Evolutionary conservation across 2,113 vertebrate genomes (phyloP), one percentile per base, ranked within the genome.

Genomic region (Numida meleagris): DNA sequence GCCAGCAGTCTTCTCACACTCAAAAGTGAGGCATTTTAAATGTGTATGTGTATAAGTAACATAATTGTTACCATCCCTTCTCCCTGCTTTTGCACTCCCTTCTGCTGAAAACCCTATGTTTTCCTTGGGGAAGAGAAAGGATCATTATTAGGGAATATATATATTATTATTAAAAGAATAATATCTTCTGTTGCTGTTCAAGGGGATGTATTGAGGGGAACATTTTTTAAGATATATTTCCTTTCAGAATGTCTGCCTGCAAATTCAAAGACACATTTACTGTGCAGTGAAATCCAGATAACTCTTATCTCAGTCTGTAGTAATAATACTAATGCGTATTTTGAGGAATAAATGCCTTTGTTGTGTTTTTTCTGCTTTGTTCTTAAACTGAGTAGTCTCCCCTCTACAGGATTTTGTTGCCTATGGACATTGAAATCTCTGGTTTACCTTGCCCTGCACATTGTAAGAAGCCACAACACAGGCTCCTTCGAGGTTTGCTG

Each of bases 21-120:
- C 31, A 50, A 17, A 78, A 82, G 3, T 36, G 19, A 45, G 2
- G 2, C 6, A 5, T 57, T 85, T 82, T n/a, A 78, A 78, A 62
- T 2, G 3, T 20, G 4, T 34, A 15, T 42, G 55, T 21, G 9
- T 23, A 59, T 16, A 77, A 7, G 24, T 57, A 86, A 17, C 15
- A 45, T 6, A 65, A 9, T 33, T 78, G 65, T 77, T 57, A 31
- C 25, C 2, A 77, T 74, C 9, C 0, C 1, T 68, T 89, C 59
- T 43, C 3, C 2, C 10, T 62, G 8, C 2, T 71, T 84, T 77
- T 50, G 5, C 16, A 36, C 9, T 8, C 2, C 2, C 0, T 2
- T 34, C n/a, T 57, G 58, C 38, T 45, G 18, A 45, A 59, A 86
- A 38, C 1, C 43, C 31, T 66, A 4, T n/a, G 14, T 29, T 53